Evolutionary conservation across 2,113 vertebrate genomes (phyloP).

Genomic region (Brachyistius frenatus): DNA sequence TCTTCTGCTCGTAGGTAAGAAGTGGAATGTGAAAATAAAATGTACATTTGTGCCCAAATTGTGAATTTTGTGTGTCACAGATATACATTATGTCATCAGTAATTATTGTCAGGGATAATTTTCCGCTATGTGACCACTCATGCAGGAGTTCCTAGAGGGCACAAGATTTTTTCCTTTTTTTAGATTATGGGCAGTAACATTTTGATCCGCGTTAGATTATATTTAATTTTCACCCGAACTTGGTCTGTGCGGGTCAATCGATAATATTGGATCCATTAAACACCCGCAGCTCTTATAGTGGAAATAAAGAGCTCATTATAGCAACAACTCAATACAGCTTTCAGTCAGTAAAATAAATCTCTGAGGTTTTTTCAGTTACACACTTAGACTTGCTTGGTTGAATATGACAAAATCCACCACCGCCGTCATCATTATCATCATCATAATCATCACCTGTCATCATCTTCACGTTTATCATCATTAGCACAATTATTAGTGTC

Average conservation of each 20-base stretch:
- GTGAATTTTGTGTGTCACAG: neutral
- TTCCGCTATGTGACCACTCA: neutral
- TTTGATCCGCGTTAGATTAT: slow-evolving; percentile 12
- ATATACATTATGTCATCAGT: neutral
- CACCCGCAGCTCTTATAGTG: neutral
- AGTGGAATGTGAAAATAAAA: slow-evolving; percentile 17
- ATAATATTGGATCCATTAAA: slow-evolving; percentile 1
- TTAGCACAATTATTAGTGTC: neutral
- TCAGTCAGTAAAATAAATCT: neutral
- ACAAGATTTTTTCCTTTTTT: slow-evolving; percentile 11
- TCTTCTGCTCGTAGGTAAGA: slow-evolving; percentile 79
- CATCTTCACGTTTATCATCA: neutral
- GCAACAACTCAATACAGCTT: neutral
- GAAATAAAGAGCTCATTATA: neutral
- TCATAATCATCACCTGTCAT: neutral
- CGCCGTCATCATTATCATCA: neutral
- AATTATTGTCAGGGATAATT: neutral
- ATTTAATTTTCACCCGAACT: slow-evolving; percentile 48
- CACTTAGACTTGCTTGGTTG: slow-evolving; percentile 1
- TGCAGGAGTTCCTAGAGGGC: slow-evolving; percentile 10
- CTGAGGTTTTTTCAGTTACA: neutral
- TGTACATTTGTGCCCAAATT: neutral
- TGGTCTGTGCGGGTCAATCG: slow-evolving; percentile 13
- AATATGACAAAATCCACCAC: slow-evolving; percentile 12
- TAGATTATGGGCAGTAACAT: neutral